Evolutionary conservation across 2,113 vertebrate species (phyloP).

Genomic region (Hypomesus transpacificus): DNA sequence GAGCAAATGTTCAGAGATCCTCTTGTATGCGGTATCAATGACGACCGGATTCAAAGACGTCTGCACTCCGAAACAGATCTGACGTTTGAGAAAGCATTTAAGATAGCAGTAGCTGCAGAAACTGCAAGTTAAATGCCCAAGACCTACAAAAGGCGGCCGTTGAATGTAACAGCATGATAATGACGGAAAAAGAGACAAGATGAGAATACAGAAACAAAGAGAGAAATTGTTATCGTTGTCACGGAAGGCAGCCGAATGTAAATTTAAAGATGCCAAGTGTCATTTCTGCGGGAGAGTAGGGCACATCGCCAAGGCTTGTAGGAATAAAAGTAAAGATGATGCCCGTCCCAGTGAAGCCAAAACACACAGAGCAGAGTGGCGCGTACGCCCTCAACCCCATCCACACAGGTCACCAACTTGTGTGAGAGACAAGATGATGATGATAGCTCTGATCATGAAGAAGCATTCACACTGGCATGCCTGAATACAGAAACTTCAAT

Average conservation of each 20-base stretch:
- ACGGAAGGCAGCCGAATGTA: conserved; percentile 5
- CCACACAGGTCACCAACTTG: conserved; percentile 1
- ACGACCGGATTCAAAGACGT: background rate
- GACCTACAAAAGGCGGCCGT: background rate
- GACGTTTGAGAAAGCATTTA: conserved; percentile 5
- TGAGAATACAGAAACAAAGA: conserved; percentile 2
- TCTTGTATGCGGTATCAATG: conserved; percentile 17
- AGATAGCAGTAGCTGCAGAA: conserved; percentile 6
- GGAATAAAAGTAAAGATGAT: background rate
- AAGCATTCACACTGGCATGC: background rate
- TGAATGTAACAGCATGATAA: background rate
- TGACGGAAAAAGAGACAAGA: background rate
- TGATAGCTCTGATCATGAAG: background rate
- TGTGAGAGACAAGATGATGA: conserved; percentile 1
- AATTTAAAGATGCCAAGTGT: conserved; percentile 19
- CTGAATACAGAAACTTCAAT: conserved; percentile 6
- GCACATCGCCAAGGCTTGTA: background rate
- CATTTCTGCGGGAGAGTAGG: conserved; percentile 13
- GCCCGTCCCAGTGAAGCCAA: background rate
- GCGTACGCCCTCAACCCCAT: background rate
- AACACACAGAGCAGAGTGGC: background rate
- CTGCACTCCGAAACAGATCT: conserved; percentile 6
- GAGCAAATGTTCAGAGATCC: conserved; percentile 12
- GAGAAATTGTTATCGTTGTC: too few species aligned
- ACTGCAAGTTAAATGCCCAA: conserved; percentile 7